Evolutionary conservation across 1,140 invertebrate species (phyloP).

Genomic region (Diabrotica undecimpunctata): DNA sequence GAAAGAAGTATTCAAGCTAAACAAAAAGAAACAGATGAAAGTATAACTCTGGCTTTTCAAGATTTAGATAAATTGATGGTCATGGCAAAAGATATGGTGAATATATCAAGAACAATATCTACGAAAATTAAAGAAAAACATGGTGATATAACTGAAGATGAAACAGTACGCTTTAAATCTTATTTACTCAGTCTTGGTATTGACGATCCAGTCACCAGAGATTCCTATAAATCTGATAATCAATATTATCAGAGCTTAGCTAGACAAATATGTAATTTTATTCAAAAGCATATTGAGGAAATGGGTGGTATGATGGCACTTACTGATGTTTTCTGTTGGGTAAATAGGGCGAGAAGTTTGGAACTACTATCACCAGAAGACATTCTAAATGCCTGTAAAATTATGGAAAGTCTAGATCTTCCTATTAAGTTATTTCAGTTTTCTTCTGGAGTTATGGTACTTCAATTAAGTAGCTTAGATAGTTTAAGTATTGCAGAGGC

Average conservation of each 20-base stretch:
- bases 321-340: constrained; percentile 93
- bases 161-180: constrained; percentile 93
- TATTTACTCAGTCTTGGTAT: constrained; percentile 96
- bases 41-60: constrained; percentile 90
- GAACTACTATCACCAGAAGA: constrained; percentile 93
- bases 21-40: constrained; percentile 84
- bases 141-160: constrained; percentile 95
- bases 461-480: constrained; percentile 76
- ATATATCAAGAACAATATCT: constrained; percentile 87
- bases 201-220: constrained; percentile 93
- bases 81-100: constrained; percentile 97
- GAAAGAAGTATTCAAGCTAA: constrained; percentile 88
- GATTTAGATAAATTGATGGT: constrained; percentile 92
- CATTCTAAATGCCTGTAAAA: constrained; percentile 83
- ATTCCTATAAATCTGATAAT: constrained; percentile 80
- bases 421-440: constrained; percentile 79
- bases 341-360: constrained; percentile 85
- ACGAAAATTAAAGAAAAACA: constrained; percentile 91
- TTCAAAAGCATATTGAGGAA: constrained; percentile 82
- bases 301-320: constrained; percentile 94
- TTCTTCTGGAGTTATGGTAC: constrained; percentile 86
- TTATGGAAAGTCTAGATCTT: constrained; percentile 60
- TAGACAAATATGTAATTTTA: constrained; percentile 77
- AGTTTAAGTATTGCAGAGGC: constrained; percentile 72
- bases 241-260: constrained; percentile 86